Conservation (phyloP, 2,888 invertebrate species). For the Criorhina ranunculi region DNA sequence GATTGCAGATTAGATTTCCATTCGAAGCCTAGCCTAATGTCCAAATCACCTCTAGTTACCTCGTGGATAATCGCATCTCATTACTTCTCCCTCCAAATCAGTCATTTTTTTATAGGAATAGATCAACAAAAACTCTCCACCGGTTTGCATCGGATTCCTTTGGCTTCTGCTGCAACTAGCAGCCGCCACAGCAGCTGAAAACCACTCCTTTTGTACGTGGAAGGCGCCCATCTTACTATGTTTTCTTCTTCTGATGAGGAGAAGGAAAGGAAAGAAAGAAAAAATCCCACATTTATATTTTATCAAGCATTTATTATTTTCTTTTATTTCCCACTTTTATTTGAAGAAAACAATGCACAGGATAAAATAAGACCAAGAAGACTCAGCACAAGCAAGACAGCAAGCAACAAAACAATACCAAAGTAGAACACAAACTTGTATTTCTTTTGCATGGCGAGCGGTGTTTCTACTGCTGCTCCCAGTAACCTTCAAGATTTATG, state of each 20-base stretch:
- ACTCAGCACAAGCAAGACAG: background rate
- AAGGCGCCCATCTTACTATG: conserved; percentile 72
- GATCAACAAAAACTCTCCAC: conserved; percentile 48
- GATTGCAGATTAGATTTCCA: no score
- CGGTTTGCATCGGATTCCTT: conserved; percentile 71
- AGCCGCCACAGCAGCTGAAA: conserved; percentile 71
- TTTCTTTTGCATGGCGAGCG: conserved; percentile 31
- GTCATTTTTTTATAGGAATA: conserved; percentile 68
- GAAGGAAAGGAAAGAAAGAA: conserved; percentile 11
- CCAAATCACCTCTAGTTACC: conserved; percentile 10
- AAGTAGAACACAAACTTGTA: conserved; percentile 72
- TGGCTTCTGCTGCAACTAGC: conserved; percentile 70
- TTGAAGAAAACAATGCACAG: conserved; percentile 71
- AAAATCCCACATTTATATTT: conserved; percentile 71
- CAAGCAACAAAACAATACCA: conserved; percentile 56
- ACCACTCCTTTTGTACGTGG: conserved; percentile 68
- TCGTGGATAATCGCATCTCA: conserved; percentile 53
- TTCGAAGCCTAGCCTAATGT: background rate
- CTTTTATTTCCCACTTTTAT: conserved; percentile 71
- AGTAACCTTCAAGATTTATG: conserved; percentile 74
- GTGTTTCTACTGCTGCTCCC: conserved; percentile 18
- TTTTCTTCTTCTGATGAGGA: conserved; percentile 1
- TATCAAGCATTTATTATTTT: conserved; percentile 70
- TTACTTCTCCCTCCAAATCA: conserved; percentile 64
- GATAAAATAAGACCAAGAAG: conserved; percentile 31